A percentile compares a stretch with the other conserved stretches of the same genome.
These are phyloP conservation scores for Ectemnius cavifrons DNA, from an alignment of 2,888 invertebrate genomes.

Conservation along the genomic window DNA sequence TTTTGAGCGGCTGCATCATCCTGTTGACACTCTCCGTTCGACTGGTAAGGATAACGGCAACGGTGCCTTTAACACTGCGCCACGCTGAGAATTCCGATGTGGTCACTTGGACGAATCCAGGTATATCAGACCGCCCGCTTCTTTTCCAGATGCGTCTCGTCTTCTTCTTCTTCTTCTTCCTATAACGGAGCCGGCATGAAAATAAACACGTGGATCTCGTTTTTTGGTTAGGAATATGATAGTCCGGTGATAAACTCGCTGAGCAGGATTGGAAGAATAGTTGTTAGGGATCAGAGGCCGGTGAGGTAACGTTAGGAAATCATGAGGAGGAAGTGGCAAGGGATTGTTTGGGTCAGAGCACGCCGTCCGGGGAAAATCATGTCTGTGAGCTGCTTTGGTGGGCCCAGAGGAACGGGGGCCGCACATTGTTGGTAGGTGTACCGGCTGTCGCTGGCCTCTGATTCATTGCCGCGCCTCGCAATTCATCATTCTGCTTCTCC, in stretches of 20 bases:
- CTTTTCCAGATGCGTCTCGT: not conserved
- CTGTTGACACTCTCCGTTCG: conserved; percentile 57
- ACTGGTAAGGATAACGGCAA: conserved; percentile 50
- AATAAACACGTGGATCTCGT: too few species aligned
- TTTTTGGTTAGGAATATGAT: not conserved
- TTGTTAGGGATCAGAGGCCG: not conserved
- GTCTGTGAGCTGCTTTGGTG: conserved; percentile 67
- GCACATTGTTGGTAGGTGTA: conserved; percentile 70
- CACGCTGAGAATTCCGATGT: conserved; percentile 33
- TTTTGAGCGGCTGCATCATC: conserved; percentile 65
- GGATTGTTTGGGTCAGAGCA: conserved; percentile 46
- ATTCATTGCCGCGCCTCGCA: conserved; percentile 71
- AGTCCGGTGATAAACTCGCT: not conserved
- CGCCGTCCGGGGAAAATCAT: conserved; percentile 58
- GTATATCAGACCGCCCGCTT: conserved; percentile 10
- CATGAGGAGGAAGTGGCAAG: conserved; percentile 39
- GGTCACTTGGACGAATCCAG: conserved; percentile 17
- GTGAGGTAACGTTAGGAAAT: conserved; percentile 34
- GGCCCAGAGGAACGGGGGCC: conserved; percentile 65
- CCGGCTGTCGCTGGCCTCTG: conserved; percentile 69
- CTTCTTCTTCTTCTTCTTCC: conserved; percentile 1
- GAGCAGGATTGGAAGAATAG: not conserved
- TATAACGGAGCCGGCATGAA: not conserved
- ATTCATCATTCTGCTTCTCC: conserved; percentile 70
- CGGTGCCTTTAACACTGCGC: conserved; percentile 29